A percentile compares a stretch with the other conserved stretches of the same genome.
Evolutionary conservation across 2,113 vertebrate genomes (phyloP).

Genomic region (Catharus minimus): DNA sequence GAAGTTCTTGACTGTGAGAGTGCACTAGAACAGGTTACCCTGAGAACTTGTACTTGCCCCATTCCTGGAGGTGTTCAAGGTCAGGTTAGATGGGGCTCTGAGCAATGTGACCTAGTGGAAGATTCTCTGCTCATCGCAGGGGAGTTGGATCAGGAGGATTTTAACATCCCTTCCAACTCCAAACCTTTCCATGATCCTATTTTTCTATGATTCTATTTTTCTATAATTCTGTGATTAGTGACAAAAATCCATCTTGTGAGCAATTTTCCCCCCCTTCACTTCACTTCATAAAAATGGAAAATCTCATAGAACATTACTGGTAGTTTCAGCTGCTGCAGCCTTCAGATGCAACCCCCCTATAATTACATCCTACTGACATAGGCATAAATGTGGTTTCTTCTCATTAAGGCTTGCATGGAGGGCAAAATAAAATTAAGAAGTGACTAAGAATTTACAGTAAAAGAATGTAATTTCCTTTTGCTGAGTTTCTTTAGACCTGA

Average conservation of each 20-base stretch:
- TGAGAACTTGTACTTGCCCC: background rate
- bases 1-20: background rate
- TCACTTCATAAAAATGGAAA: background rate
- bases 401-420: background rate
- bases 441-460: conserved; percentile 21
- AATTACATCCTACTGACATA: background rate
- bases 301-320: background rate
- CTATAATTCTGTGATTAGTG: background rate
- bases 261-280: background rate
- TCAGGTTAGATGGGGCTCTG: background rate
- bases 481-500: background rate
- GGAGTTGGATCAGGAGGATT: background rate
- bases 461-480: background rate
- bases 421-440: conserved; percentile 37
- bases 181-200: background rate
- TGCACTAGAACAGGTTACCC: background rate
- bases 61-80: background rate
- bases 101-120: background rate
- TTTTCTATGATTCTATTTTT: background rate
- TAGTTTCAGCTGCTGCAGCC: background rate
- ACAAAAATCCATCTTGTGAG: background rate
- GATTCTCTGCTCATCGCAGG: background rate
- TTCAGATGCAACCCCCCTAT: background rate
- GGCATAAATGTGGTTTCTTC: background rate
- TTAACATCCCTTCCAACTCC: background rate